phyloP scores from a whole-genome alignment of 2,888 invertebrate species.

The Cataglyphis albicans region DNA sequence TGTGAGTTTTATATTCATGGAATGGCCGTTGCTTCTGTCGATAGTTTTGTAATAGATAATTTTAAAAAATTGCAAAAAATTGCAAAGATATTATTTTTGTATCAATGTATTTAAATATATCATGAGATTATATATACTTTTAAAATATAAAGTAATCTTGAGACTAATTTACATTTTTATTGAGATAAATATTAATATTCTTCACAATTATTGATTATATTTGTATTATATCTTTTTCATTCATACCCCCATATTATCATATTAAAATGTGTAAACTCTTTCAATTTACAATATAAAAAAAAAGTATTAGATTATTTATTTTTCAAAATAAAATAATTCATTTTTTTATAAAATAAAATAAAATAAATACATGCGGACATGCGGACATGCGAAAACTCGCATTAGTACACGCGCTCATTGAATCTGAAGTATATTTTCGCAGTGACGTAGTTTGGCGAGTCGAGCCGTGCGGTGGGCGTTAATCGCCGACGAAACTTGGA shows the following conservation, averaged over 20 bases:
- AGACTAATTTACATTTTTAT: not conserved
- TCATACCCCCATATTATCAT: not conserved
- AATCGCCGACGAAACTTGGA: slow-evolving; percentile 60
- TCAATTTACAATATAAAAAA: not conserved
- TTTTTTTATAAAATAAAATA: not conserved
- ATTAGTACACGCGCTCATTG: slow-evolving; percentile 15
- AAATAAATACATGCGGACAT: too few relatives aligned
- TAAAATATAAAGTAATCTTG: not conserved
- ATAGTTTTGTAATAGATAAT: not conserved
- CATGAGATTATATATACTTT: not conserved
- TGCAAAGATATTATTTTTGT: not conserved
- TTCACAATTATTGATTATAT: not conserved
- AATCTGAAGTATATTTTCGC: slow-evolving; percentile 35
- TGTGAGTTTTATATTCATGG: not conserved
- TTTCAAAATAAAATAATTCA: not conserved
- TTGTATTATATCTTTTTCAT: not conserved
- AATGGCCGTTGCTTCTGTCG: too few relatives aligned
- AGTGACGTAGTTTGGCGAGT: slow-evolving; percentile 51
- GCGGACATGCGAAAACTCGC: slow-evolving; percentile 7
- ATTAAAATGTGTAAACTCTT: not conserved
- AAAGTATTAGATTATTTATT: not conserved
- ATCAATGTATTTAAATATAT: not conserved
- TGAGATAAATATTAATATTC: not conserved
- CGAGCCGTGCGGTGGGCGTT: slow-evolving; percentile 32
- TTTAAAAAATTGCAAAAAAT: not conserved